These are phyloP conservation scores for Habrosyne pyritoides DNA, from an alignment of 2,888 invertebrate genomes.

Conservation along the genomic window DNA sequence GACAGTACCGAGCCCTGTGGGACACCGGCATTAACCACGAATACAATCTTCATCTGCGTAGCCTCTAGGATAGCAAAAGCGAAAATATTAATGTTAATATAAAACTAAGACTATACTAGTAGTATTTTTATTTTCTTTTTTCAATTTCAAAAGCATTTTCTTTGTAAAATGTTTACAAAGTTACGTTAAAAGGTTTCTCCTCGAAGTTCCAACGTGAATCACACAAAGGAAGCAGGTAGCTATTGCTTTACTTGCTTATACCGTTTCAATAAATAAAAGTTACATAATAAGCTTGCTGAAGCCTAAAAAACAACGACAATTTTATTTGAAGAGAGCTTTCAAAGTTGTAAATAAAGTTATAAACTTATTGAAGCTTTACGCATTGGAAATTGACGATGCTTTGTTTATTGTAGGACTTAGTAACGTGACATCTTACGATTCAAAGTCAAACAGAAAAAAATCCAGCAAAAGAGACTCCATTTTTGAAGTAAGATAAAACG, in stretches of 20 bases:
- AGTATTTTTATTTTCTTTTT: too few species aligned
- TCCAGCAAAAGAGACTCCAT: too few species aligned
- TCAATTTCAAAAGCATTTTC: neutral
- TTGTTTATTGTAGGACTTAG: neutral
- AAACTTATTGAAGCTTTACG: neutral
- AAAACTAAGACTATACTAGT: too few species aligned
- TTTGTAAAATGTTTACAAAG: neutral
- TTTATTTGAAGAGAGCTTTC: neutral
- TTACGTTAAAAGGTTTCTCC: neutral
- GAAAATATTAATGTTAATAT: too few species aligned
- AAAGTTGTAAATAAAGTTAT: neutral
- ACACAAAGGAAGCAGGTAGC: neutral
- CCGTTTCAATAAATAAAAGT: neutral
- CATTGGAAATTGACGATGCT: neutral
- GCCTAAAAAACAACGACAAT: slow-evolving; percentile 4
- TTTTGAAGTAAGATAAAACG: too few species aligned
- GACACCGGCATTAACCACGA: too few species aligned
- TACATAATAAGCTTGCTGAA: neutral
- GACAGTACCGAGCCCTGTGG: too few species aligned
- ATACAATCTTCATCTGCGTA: too few species aligned
- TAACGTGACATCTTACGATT: too few species aligned
- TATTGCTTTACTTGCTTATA: neutral
- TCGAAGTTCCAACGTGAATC: neutral
- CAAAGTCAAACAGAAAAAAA: too few species aligned
- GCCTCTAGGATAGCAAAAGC: too few species aligned